These are phyloP conservation scores for Aphis gossypii DNA, from an alignment of 1,140 invertebrate genomes.

Conservation along the genomic window DNA sequence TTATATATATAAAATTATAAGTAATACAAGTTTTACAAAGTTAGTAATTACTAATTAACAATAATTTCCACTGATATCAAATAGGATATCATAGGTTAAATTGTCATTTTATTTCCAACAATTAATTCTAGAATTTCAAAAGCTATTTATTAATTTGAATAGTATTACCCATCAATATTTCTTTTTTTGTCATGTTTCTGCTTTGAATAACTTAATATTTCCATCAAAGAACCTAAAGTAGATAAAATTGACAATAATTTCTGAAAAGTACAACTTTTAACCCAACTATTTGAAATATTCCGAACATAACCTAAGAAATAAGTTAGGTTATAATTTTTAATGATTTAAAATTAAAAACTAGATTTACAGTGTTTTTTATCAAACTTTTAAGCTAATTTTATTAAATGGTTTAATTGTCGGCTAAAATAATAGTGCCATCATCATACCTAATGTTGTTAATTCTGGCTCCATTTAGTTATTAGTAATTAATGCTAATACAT, in stretches of 20 bases:
- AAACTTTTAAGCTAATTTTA: not conserved
- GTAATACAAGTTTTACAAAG: not conserved
- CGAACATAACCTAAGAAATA: not conserved
- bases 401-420: not conserved
- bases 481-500: no score
- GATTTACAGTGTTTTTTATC: not conserved
- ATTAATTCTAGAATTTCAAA: not conserved
- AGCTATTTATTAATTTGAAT: not conserved
- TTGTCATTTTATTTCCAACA: not conserved
- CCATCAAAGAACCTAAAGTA: not conserved
- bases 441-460: no score
- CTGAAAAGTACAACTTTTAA: not conserved
- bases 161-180: not conserved
- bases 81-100: not conserved
- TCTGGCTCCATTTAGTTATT: no score
- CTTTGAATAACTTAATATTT: not conserved
- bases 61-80: not conserved
- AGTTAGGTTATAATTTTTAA: not conserved
- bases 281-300: not conserved
- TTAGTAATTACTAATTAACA: not conserved
- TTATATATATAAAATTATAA: not conserved
- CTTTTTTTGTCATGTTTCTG: not conserved
- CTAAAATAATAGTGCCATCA: no score
- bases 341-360: not conserved
- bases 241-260: not conserved